Conservation (phyloP, 1,140 invertebrate species). For the Procambarus virginalis region DNA sequence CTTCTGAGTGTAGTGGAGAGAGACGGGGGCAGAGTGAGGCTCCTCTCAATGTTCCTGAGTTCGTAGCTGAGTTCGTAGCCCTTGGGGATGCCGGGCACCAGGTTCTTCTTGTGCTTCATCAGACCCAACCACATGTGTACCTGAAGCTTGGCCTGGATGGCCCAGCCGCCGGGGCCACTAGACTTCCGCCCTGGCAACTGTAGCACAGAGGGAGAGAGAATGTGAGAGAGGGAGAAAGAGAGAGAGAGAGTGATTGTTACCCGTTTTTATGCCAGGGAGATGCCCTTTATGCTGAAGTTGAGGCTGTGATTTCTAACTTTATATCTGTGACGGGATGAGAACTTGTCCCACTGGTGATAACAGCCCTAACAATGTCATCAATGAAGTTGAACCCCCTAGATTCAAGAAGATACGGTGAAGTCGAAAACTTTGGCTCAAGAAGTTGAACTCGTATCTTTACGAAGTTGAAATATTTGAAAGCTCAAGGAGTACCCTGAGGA, state of each 20-base stretch:
- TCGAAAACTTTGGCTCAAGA: no score
- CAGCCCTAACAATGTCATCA: no score
- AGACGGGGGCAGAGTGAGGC: conserved; percentile 79
- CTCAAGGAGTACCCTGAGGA: not conserved
- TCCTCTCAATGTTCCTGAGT: conserved; percentile 82
- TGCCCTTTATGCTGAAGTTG: no score
- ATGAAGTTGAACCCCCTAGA: no score
- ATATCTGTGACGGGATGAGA: no score
- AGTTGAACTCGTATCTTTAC: not conserved
- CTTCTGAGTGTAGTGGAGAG: conserved; percentile 84
- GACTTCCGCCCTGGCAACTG: conserved; percentile 89
- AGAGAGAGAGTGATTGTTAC: no score
- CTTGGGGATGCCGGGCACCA: conserved; percentile 83
- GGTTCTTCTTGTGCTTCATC: conserved; percentile 86
- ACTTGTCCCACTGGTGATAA: no score
- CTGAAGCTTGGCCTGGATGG: conserved; percentile 85
- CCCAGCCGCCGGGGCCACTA: conserved; percentile 84
- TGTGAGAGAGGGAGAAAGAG: no score
- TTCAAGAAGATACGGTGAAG: no score
- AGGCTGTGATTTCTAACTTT: no score
- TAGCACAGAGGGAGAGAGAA: conserved; percentile 29
- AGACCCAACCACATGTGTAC: conserved; percentile 89
- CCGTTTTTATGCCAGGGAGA: no score
- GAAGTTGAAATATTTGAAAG: not conserved
- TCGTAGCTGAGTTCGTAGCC: conserved; percentile 87